Base-by-base conservation (phyloP, 2,113 vertebrate genomes). In the Columba janthina region DNA sequence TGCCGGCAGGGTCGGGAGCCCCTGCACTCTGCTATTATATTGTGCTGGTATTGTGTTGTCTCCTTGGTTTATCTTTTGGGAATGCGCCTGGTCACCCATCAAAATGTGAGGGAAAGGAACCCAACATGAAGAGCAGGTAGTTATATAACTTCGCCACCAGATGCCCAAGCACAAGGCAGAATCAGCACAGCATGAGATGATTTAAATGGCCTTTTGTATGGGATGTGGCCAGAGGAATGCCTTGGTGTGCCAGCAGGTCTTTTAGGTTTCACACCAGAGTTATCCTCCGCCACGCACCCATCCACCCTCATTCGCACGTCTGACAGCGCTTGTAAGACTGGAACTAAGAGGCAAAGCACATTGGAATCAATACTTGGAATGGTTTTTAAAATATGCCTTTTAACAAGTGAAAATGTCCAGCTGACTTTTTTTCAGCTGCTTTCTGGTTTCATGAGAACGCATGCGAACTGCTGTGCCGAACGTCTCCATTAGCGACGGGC, bases 211-310 rank as follows among this genome's bases (percentile, higher is more conserved):
- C 56, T 76, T 81, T 87, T 21, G n/a, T 38, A 77, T 81, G 93
- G 91, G 96, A 46, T 40, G 94, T 50, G 90, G 91, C 92, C 88
- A 70, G 61, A 80, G 91, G 92, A 95, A 93, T 94, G 70, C 85
- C 82, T 77, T 50, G 85, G 90, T 96, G 95, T 90, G 90, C 89
- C 86, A 88, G 89, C 74, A 93, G 93, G 75, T 73, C 76, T 85
- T 90, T 11, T 4, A 74, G 51, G 44, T 95, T 87, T 95, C 82
- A 82, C 89, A 54, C 66, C 26, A 67, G 89, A 48, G 74, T 89
- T 58, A 4, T 28, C 78, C 85, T 82, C 78, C 28, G 15, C 69
- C 61, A 28, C 21, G 6, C 8, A 3, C 50, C 57, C 6, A 1
- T 73, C 74, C 58, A 15, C 9, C 28, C 88, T 92, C 80, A 11